A percentile compares a stretch with the other conserved stretches of the same genome.
These are phyloP conservation scores for Anabacerthia variegaticeps DNA, from an alignment of 2,797 vertebrate species.

Conservation along the genomic window DNA sequence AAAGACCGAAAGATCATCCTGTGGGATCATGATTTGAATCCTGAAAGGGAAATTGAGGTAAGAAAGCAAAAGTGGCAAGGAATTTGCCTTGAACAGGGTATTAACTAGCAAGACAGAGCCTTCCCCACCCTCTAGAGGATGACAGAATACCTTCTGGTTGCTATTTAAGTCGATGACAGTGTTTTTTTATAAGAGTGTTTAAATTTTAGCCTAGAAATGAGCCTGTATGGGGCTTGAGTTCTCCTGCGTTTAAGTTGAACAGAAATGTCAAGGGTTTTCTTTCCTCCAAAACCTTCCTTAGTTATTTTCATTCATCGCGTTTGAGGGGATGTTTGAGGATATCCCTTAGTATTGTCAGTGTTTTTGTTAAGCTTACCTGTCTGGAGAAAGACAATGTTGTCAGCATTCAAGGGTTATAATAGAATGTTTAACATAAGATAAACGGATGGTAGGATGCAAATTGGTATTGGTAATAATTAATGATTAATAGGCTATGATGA, in stretches of 20 bases:
- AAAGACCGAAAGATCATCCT: conserved; percentile 93
- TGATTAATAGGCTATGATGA: neutral
- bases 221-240: neutral
- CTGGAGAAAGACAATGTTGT: neutral
- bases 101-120: neutral
- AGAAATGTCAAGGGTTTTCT: neutral
- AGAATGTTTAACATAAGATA: neutral
- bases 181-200: neutral
- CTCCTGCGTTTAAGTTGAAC: neutral
- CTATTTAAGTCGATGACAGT: neutral
- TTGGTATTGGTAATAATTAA: neutral
- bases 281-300: neutral
- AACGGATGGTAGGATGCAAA: neutral
- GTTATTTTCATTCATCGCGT: neutral
- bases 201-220: neutral
- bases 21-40: conserved; percentile 92
- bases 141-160: neutral
- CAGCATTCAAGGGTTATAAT: neutral
- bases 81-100: neutral
- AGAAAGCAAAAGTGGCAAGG: neutral
- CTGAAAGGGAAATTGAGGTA: conserved; percentile 95
- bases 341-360: neutral
- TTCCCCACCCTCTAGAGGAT: neutral
- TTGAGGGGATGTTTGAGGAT: neutral
- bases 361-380: neutral